These are phyloP conservation scores for Cossypha caffra DNA, from an alignment of 2,797 vertebrate genomes.

Conservation along the genomic window DNA sequence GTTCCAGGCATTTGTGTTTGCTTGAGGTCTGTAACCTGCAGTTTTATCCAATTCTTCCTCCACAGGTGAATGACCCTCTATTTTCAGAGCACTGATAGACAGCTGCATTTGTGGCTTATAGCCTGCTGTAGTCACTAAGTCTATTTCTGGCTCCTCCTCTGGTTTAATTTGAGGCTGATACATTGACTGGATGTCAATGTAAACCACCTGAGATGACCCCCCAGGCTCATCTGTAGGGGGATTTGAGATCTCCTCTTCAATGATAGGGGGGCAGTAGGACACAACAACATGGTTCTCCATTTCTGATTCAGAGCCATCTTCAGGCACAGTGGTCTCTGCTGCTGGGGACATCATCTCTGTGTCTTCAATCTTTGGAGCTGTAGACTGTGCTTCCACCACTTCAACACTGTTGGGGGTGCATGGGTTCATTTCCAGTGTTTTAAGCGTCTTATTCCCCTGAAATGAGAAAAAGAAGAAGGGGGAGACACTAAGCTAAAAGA, in stretches of 20 bases:
- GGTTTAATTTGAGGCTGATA: conserved; percentile 77
- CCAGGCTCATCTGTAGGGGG: conserved; percentile 76
- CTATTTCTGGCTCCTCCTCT: conserved; percentile 68
- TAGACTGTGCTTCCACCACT: conserved; percentile 81
- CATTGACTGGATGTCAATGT: conserved; percentile 93
- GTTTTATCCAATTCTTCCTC: conserved; percentile 62
- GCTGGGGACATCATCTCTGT: conserved; percentile 76
- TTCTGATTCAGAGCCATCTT: conserved; percentile 78
- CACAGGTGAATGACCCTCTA: not conserved
- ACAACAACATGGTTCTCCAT: conserved; percentile 73
- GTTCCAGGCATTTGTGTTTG: conserved; percentile 80
- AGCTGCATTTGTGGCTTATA: conserved; percentile 80
- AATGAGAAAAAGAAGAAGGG: not conserved
- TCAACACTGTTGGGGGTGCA: conserved; percentile 90
- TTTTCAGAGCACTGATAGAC: conserved; percentile 57
- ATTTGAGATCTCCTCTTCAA: conserved; percentile 77
- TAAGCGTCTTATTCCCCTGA: conserved; percentile 76
- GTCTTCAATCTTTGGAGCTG: conserved; percentile 79
- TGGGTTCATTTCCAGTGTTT: conserved; percentile 90
- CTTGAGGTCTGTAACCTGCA: conserved; percentile 89
- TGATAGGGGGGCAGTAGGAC: conserved; percentile 79
- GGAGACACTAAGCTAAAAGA: not conserved
- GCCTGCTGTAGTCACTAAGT: conserved; percentile 45
- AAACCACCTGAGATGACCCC: conserved; percentile 88
- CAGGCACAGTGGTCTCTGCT: conserved; percentile 66